phyloP scores from a whole-genome alignment of 1,140 invertebrate species.

The Phenacoccus solenopsis region DNA sequence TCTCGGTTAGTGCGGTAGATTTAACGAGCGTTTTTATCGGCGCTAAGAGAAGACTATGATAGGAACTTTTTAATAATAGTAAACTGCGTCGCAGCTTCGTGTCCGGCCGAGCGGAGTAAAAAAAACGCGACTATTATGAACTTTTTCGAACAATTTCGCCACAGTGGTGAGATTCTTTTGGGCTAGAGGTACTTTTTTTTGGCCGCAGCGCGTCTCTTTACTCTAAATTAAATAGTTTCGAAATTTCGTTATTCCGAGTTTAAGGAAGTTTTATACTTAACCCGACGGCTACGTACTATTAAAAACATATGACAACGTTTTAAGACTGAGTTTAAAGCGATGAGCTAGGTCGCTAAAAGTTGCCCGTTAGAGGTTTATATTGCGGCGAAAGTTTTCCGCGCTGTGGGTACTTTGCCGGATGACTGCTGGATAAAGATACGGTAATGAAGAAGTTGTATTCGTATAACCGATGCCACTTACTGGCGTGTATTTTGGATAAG shows the following conservation, averaged over 20 bases:
- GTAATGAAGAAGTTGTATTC: too few species aligned
- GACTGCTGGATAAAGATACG: too few species aligned
- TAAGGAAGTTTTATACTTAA: background rate
- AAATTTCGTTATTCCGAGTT: background rate
- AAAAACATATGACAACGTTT: background rate
- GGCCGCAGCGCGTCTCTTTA: background rate
- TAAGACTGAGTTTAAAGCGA: too few species aligned
- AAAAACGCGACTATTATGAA: background rate
- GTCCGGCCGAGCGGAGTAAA: background rate
- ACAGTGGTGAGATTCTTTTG: too few species aligned
- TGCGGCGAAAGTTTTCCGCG: too few species aligned
- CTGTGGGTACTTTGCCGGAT: too few species aligned
- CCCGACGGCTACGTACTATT: background rate
- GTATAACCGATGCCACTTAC: too few species aligned
- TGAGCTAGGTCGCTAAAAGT: too few species aligned
- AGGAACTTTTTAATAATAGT: background rate
- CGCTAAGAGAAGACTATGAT: too few species aligned
- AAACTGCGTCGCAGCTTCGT: background rate
- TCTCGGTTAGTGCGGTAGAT: constrained; percentile 19
- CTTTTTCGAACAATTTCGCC: too few species aligned
- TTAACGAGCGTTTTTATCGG: background rate
- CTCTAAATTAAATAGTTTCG: background rate
- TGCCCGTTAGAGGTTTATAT: too few species aligned
- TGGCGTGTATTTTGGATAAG: too few species aligned
- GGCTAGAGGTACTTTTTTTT: background rate